Conservation (phyloP, 2,113 vertebrate genomes). For the Pagrus major region DNA sequence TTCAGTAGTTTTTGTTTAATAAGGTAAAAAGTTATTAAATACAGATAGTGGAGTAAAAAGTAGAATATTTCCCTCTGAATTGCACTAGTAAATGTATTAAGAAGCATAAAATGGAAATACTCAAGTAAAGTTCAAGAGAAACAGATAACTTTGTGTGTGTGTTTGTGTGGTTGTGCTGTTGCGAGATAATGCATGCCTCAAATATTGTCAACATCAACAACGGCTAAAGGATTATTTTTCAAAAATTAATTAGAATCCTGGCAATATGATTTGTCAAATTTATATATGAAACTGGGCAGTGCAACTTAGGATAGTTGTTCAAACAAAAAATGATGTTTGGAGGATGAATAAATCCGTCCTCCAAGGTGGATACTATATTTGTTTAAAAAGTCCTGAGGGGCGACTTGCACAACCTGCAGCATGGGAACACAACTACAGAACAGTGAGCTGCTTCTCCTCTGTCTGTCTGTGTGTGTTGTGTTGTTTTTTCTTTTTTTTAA, state of each 20-base stretch:
- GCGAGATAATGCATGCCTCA: neutral
- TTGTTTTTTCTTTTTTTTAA: neutral
- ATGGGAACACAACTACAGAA: neutral
- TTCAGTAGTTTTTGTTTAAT: too few species aligned
- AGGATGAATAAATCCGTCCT: neutral
- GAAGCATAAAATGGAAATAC: too few species aligned
- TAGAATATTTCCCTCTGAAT: too few species aligned
- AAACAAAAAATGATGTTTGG: neutral
- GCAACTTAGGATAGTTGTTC: neutral
- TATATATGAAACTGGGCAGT: constrained; percentile 6
- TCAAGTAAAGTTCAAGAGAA: too few species aligned
- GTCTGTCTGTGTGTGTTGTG: neutral
- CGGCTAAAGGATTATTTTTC: constrained; percentile 22
- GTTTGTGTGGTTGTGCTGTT: constrained; percentile 5
- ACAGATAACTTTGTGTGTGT: neutral
- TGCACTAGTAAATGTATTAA: too few species aligned
- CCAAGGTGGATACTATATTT: neutral
- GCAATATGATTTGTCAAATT: constrained; percentile 27
- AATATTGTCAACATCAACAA: neutral
- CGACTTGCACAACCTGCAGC: neutral
- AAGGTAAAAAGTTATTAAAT: too few species aligned
- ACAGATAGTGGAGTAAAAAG: too few species aligned
- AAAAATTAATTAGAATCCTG: constrained; percentile 32
- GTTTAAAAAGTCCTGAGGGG: neutral
- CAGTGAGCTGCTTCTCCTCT: neutral